phyloP scores from a whole-genome alignment of 2,797 vertebrate species.

The Rhinogobio ventralis region DNA sequence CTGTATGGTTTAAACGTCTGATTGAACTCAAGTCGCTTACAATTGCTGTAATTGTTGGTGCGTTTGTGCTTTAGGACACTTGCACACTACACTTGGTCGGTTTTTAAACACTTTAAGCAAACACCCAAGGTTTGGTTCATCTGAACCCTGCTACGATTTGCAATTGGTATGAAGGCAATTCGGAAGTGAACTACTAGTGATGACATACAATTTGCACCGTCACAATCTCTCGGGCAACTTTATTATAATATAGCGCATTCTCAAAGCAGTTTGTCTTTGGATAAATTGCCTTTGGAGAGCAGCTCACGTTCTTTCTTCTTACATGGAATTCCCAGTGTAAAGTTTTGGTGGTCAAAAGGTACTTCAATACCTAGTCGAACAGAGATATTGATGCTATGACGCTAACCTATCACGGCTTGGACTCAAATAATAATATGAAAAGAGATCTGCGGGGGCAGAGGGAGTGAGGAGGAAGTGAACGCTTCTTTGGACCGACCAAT shows the following conservation, averaged over 20 bases:
- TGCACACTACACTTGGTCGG: neutral
- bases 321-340: neutral
- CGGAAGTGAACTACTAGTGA: neutral
- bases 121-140: neutral
- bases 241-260: neutral
- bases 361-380: neutral
- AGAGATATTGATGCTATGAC: neutral
- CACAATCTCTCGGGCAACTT: neutral
- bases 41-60: constrained; percentile 19
- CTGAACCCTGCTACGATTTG: neutral
- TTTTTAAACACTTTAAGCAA: constrained; percentile 4
- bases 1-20: constrained; percentile 43
- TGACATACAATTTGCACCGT: neutral
- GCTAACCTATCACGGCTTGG: neutral
- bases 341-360: neutral
- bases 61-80: neutral
- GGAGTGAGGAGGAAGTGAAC: neutral
- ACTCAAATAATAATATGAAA: neutral
- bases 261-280: neutral
- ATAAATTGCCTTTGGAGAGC: neutral
- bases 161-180: neutral
- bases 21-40: constrained; percentile 36
- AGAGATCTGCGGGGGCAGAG: constrained; percentile 10
- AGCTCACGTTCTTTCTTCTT: neutral
- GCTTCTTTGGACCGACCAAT: neutral